Base-by-base conservation (phyloP, 2,113 vertebrate species). In the Actenoides hombroni region DNA sequence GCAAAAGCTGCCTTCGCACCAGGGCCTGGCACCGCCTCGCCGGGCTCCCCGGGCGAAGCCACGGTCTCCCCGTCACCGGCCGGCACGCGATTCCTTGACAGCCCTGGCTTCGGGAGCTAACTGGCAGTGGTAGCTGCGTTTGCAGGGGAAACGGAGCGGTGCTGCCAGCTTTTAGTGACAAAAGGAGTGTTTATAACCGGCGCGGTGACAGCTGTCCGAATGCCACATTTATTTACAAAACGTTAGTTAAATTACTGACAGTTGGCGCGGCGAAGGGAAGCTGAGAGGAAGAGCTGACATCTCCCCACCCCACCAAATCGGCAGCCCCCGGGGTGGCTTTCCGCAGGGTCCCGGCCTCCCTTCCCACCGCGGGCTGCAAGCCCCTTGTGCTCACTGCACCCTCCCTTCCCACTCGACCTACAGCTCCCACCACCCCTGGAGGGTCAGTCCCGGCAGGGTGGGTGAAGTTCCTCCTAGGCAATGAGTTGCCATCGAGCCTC, bases 151-250 rank as follows among this genome's bases (percentile, higher is more conserved):
- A 53, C n/a, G 8, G 94, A 91, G 73, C 28, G 7, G 75, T 5
- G 9, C 93, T 97, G 97, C 97, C 98, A 98, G 97, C 90, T 95
- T 86, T 77, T 49, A 35, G 93, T 93, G 97, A 98, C 98, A 98
- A 98, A 98, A 94, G 97, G 75, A 97, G 94, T 97, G 95, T 96
- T 98, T 97, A 88, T 86, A 95, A 95, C 96, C 95, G 97, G 98
- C 96, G 1, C 5, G 8, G 90, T 97, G 98, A 98, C 98, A 98
- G 98, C 98, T 98, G 98, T 98, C 98, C 95, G 96, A 97, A 94
- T 83, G 97, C 97, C 98, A 98, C 97, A 90, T 96, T 97, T 98
- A 98, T 98, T 98, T 98, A 98, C 98, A 97, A 98, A 98, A 97
- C 84, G 97, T 97, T 95, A 95, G 97, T 98, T 98, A 98, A 98